These are phyloP conservation scores for Rhineura floridana DNA, from an alignment of 2,113 vertebrate genomes.

Conservation along the genomic window DNA sequence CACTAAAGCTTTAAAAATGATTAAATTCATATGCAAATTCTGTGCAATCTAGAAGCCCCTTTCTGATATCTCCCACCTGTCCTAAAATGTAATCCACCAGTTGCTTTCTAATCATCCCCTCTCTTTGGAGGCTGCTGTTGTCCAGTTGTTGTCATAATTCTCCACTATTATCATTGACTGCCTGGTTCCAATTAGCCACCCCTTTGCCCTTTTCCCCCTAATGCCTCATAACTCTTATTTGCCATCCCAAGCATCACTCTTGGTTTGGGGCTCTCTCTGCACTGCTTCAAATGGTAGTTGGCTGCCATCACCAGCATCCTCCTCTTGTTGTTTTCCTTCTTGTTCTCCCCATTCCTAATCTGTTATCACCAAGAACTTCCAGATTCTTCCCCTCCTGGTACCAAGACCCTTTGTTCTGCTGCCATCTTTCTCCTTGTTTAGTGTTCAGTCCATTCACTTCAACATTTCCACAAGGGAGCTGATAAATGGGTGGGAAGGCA, in stretches of 20 bases:
- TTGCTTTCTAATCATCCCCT: not conserved
- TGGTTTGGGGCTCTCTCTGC: not conserved
- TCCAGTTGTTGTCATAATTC: not conserved
- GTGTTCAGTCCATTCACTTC: not conserved
- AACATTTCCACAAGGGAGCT: not conserved
- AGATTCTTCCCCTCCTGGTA: slow-evolving; percentile 46
- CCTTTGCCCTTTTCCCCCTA: not conserved
- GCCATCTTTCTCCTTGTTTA: not conserved
- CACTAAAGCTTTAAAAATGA: not conserved
- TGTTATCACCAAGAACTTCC: slow-evolving; percentile 11
- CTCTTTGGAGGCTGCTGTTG: not conserved
- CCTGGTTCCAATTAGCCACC: not conserved
- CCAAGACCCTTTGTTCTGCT: accelerated
- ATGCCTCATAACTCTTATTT: not conserved
- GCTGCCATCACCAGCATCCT: not conserved
- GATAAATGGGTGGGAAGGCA: not conserved
- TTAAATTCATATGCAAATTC: not conserved
- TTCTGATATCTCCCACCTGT: not conserved
- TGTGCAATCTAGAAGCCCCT: not conserved
- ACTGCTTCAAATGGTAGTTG: not conserved
- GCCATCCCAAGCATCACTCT: not conserved
- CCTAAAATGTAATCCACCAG: not conserved
- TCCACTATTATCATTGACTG: not conserved
- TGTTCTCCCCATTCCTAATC: not conserved
- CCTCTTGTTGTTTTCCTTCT: not conserved